A percentile compares a stretch with the other conserved stretches of the same genome.
Conservation (phyloP, 2,888 invertebrate genomes). For the Rhimphoctona megacephalus region DNA sequence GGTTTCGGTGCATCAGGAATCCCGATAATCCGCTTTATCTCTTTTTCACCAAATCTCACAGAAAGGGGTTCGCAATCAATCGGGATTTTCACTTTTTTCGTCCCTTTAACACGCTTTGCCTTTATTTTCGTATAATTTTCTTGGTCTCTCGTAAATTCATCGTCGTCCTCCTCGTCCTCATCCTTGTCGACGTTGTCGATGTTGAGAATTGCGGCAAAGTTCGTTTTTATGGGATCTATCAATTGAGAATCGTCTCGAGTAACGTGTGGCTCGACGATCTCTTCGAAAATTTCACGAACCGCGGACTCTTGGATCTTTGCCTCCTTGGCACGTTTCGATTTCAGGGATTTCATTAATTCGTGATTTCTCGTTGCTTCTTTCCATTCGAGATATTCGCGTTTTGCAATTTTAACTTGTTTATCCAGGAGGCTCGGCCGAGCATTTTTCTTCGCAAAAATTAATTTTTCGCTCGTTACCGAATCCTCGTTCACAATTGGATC, state of each 20-base stretch:
- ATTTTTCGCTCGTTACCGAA: slow-evolving; percentile 11
- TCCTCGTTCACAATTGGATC: slow-evolving; percentile 41
- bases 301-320: neutral
- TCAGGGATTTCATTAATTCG: slow-evolving; percentile 37
- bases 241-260: neutral
- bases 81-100: slow-evolving; percentile 30
- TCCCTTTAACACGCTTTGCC: slow-evolving; percentile 11
- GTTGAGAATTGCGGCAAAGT: slow-evolving; percentile 38
- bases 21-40: slow-evolving; percentile 67
- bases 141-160: slow-evolving; percentile 30
- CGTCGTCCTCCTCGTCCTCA: slow-evolving; percentile 7
- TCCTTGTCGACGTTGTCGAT: neutral
- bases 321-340: slow-evolving; percentile 9
- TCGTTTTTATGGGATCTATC: slow-evolving; percentile 4
- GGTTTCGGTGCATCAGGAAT: slow-evolving; percentile 58
- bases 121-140: slow-evolving; percentile 31
- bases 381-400: slow-evolving; percentile 46
- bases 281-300: slow-evolving; percentile 39
- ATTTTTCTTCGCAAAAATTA: slow-evolving; percentile 45
- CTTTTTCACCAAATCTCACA: slow-evolving; percentile 60
- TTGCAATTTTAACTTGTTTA: slow-evolving; percentile 55
- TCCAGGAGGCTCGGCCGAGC: slow-evolving; percentile 57
- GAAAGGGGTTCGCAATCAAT: slow-evolving; percentile 61
- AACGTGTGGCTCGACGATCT: slow-evolving; percentile 4
- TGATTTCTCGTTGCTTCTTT: slow-evolving; percentile 26